Conservation (phyloP, 2,797 vertebrate genomes). For the Delichon dasypus region DNA sequence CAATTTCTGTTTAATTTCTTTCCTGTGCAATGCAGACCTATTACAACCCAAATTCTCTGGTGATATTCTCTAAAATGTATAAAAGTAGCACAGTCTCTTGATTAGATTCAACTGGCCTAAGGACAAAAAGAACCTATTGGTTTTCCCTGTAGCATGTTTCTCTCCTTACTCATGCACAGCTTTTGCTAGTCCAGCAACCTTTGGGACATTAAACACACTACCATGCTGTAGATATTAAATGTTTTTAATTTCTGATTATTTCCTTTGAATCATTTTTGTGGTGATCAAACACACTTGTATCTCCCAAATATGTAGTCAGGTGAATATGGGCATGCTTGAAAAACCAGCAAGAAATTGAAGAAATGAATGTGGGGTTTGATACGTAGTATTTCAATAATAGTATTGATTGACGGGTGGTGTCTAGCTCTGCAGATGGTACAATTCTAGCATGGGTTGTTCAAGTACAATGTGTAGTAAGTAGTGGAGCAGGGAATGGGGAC, state of each 20-base stretch:
- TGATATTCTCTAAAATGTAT: constrained; percentile 17
- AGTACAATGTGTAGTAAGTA: not conserved
- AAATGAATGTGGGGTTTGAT: not conserved
- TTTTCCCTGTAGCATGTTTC: constrained; percentile 1
- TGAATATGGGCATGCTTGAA: not conserved
- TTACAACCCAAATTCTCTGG: constrained; percentile 35
- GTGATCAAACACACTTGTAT: not conserved
- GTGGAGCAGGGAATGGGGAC: not conserved
- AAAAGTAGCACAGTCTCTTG: constrained; percentile 42
- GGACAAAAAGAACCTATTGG: constrained; percentile 23
- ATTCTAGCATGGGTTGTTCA: not conserved
- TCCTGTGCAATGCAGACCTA: not conserved
- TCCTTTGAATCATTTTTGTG: not conserved
- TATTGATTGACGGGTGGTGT: not conserved
- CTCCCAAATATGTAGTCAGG: not conserved
- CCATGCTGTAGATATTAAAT: not conserved
- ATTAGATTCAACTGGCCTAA: constrained; percentile 50
- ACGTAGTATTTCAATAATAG: not conserved
- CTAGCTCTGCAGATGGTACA: not conserved
- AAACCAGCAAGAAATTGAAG: not conserved
- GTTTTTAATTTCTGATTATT: not conserved
- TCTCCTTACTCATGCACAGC: constrained; percentile 3
- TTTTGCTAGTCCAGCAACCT: not conserved
- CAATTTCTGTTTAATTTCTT: constrained; percentile 41
- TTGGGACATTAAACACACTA: not conserved